These are phyloP conservation scores for Laothoe populi DNA, from an alignment of 2,888 invertebrate species.

Conservation along the genomic window DNA sequence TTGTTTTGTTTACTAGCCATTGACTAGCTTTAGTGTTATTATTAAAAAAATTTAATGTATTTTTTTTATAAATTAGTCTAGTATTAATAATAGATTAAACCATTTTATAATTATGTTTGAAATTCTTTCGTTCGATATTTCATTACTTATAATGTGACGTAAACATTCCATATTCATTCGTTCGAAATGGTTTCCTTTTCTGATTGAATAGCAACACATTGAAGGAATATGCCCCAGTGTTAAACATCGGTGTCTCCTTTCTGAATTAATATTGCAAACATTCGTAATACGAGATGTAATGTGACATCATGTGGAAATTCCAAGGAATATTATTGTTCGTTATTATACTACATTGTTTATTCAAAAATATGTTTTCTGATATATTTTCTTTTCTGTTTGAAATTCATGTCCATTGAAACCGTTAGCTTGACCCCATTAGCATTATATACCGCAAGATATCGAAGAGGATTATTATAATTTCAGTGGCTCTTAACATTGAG, in stretches of 20 bases:
- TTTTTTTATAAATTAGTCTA: too few relatives aligned
- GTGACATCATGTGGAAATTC: constrained; percentile 39
- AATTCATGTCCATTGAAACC: background rate
- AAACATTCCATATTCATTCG: background rate
- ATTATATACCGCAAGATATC: constrained; percentile 7
- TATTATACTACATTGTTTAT: background rate
- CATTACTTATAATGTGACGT: background rate
- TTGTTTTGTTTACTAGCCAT: too few relatives aligned
- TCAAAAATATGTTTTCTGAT: background rate
- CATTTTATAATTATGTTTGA: too few relatives aligned
- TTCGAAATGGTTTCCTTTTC: background rate
- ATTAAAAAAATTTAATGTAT: too few relatives aligned
- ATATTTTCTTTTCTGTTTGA: constrained; percentile 18
- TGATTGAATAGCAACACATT: background rate
- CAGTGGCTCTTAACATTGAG: background rate
- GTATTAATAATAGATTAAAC: too few relatives aligned
- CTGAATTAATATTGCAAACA: constrained; percentile 37
- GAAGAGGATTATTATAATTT: constrained; percentile 8
- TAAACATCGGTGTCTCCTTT: constrained; percentile 40
- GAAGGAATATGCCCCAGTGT: constrained; percentile 6
- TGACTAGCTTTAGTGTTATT: too few relatives aligned
- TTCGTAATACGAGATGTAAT: constrained; percentile 41
- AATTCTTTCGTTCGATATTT: too few relatives aligned
- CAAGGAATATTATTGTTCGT: constrained; percentile 32
- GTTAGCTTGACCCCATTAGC: constrained; percentile 13